phyloP scores from a whole-genome alignment of 2,888 invertebrate genomes.

The Magallana nippona region DNA sequence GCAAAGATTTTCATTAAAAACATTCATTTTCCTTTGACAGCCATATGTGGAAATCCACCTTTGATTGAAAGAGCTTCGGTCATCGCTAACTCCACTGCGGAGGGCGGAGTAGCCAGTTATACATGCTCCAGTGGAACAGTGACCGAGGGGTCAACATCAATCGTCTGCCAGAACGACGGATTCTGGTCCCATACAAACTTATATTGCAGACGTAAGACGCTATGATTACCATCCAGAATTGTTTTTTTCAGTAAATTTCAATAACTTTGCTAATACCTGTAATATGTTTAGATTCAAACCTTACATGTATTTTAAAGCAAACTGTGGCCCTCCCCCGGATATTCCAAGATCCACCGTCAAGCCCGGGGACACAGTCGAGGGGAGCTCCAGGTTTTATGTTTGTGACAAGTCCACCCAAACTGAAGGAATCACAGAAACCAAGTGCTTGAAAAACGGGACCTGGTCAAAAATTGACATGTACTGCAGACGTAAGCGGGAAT shows the following conservation, averaged over 20 bases:
- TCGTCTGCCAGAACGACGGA: slow-evolving; percentile 18
- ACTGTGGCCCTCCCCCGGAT: slow-evolving; percentile 29
- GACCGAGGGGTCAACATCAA: background rate
- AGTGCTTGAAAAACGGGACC: slow-evolving; percentile 13
- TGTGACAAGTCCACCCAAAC: slow-evolving; percentile 2
- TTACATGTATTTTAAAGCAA: background rate
- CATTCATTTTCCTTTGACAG: slow-evolving; percentile 23
- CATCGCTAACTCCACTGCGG: background rate
- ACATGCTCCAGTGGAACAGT: background rate
- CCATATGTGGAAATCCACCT: slow-evolving; percentile 25
- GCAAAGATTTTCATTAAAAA: background rate
- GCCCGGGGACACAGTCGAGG: slow-evolving; percentile 17
- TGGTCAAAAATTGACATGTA: slow-evolving; percentile 28
- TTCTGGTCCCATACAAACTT: slow-evolving; percentile 25
- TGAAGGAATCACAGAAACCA: slow-evolving; percentile 30
- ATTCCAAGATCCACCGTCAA: background rate
- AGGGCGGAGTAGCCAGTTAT: background rate
- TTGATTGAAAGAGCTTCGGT: background rate
- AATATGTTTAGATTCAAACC: too few relatives aligned
- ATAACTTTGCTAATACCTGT: too few relatives aligned
- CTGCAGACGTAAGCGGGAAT: slow-evolving; percentile 39
- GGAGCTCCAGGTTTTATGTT: background rate
- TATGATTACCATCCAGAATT: too few relatives aligned
- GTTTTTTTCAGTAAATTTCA: too few relatives aligned
- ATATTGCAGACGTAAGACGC: slow-evolving; percentile 37